A percentile compares a stretch with the other conserved stretches of the same genome.
Conservation (phyloP, 2,888 invertebrate genomes). For the Drosophila setosimentum region DNA sequence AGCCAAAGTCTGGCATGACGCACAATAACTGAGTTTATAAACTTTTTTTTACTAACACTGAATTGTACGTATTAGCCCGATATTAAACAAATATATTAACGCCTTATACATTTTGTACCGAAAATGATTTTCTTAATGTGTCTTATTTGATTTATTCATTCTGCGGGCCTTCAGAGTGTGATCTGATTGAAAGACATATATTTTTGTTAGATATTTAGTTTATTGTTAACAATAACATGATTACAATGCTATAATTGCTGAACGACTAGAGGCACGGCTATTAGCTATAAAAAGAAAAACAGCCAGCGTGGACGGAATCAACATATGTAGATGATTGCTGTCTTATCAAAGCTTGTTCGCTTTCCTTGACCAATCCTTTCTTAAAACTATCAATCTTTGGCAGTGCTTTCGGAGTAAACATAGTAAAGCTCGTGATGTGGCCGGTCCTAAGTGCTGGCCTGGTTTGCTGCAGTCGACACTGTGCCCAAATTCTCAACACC, state of each 20-base stretch:
- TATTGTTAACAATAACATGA: conserved; percentile 63
- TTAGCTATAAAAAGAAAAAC: conserved; percentile 13
- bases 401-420: conserved; percentile 55
- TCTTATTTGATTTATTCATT: conserved; percentile 1
- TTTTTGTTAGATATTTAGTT: conserved; percentile 46
- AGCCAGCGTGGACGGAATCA: conserved; percentile 74
- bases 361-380: conserved; percentile 23
- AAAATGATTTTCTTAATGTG: neutral
- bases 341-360: conserved; percentile 5
- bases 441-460: conserved; percentile 23
- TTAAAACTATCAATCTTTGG: conserved; percentile 70
- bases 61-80: conserved; percentile 42
- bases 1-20: conserved; percentile 42
- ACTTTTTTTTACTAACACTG: conserved; percentile 44
- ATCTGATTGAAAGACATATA: neutral
- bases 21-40: conserved; percentile 35
- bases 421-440: conserved; percentile 13
- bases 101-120: conserved; percentile 48
- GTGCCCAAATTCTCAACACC: conserved; percentile 38
- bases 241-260: conserved; percentile 53
- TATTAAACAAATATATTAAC: conserved; percentile 45
- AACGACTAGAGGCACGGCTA: conserved; percentile 60
- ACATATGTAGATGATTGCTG: conserved; percentile 37
- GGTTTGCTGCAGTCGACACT: conserved; percentile 22
- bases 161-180: neutral